phyloP scores from a whole-genome alignment of 2,888 invertebrate genomes.

The Hirtodrosophila trivittata region DNA sequence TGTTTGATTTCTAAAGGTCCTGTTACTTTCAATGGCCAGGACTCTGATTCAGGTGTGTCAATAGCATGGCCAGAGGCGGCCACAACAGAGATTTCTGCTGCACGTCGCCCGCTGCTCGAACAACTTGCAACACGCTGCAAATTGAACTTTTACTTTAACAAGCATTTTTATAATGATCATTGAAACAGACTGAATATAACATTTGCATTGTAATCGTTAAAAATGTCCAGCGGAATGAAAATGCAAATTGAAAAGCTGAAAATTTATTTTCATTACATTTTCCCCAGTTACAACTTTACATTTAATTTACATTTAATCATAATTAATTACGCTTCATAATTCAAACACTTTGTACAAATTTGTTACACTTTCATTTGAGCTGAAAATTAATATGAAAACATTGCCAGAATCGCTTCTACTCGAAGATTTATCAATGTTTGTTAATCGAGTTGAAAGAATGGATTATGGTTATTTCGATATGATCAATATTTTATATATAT shows the following conservation, averaged over 20 bases:
- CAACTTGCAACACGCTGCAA: conserved; percentile 45
- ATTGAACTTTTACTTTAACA: conserved; percentile 62
- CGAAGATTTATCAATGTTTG: too few species aligned
- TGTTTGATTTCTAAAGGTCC: conserved; percentile 61
- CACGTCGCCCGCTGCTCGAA: conserved; percentile 6
- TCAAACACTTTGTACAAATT: too few species aligned
- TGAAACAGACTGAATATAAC: conserved; percentile 11
- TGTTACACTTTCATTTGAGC: too few species aligned
- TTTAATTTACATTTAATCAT: too few species aligned
- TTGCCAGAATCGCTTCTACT: too few species aligned
- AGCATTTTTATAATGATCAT: conserved; percentile 37
- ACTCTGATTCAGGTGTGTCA: conserved; percentile 27
- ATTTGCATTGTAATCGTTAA: conserved; percentile 8
- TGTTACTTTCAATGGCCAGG: not conserved
- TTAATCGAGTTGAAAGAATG: too few species aligned
- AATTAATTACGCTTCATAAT: too few species aligned
- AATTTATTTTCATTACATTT: too few species aligned
- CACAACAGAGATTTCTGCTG: conserved; percentile 31
- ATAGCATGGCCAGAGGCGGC: conserved; percentile 42
- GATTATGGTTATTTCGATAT: too few species aligned
- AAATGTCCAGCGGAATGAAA: not conserved
- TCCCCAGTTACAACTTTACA: too few species aligned
- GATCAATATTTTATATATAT: too few species aligned
- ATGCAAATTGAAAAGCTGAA: not conserved
- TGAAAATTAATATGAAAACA: too few species aligned